Base-by-base conservation (phyloP, 2,797 vertebrate species). In the Sebastes hubbsi region DNA sequence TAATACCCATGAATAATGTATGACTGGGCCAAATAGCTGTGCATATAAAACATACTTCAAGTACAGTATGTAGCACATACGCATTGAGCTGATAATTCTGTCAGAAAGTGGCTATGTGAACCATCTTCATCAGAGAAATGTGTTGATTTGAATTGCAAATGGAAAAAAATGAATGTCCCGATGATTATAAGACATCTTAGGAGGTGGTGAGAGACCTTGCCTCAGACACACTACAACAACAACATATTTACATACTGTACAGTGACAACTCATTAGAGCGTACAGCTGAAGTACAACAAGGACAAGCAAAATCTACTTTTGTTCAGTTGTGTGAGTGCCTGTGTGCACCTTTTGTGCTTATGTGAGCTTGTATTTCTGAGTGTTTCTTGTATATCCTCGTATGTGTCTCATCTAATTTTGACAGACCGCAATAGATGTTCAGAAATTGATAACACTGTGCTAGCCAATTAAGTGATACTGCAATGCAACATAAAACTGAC, bases 401-500 rank as follows among this genome's bases (percentile, higher is more conserved):
- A 24, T 58, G 27, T 24, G 34, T 22, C 32, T 56, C 4, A 16
- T 63, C 22, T 72, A 1, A 27, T 79, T 75, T 22, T 64, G 14
- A 61, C 13, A 3, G 1, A 22, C 30, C 2, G 11, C 29, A 32
- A 78, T 25, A 74, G 56, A 82, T 87, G n/a, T 68, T 73, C 10
- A 27, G 56, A 61, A 59, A 56, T 22, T 79, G 69, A 85, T 82
- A 68, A 46, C 73, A 59, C 36, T 58, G 34, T 60, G 24, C 54
- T 67, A 66, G 64, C 61, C 77, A 84, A 84, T 88, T 80, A 89
- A 75, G 64, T 71, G 68, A 54, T 75, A 46, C 38, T 55, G 71
- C 36, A 67, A 86, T 65, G 63, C 46, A 72, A 71, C 59, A 80
- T 72, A 77, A 88, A 87, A 75, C 36, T 87, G 65, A 85, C 72